phyloP scores from a whole-genome alignment of 2,888 invertebrate genomes.

The Andrena flavipes region DNA sequence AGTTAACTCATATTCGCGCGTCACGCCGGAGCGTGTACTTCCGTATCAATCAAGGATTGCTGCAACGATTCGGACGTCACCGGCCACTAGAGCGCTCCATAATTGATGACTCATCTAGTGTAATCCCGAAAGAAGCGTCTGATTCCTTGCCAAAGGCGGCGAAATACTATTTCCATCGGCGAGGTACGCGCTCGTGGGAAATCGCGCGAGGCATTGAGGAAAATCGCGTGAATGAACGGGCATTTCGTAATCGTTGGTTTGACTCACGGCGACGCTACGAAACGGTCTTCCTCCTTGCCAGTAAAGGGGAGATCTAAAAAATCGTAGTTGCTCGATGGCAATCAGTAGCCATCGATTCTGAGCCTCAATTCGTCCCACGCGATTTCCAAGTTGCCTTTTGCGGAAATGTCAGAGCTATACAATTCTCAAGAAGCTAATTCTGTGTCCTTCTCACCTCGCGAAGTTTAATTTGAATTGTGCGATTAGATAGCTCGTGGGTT shows the following conservation, averaged over 20 bases:
- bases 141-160: neutral
- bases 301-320: neutral
- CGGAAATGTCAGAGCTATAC: too few species aligned
- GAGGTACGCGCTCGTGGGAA: neutral
- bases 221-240: constrained; percentile 27
- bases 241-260: constrained; percentile 2
- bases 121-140: neutral
- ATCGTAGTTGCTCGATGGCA: neutral
- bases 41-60: constrained; percentile 4
- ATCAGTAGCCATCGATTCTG: constrained; percentile 16
- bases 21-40: neutral
- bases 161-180: neutral
- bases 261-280: neutral
- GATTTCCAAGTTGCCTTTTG: neutral
- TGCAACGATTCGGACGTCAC: neutral
- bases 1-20: neutral
- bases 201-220: neutral
- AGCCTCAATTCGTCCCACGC: neutral
- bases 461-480: too few species aligned
- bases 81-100: neutral
- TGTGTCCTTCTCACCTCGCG: too few species aligned
- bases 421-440: too few species aligned
- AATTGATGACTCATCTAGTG: neutral
- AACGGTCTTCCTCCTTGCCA: neutral
- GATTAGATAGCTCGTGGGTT: too few species aligned